A percentile compares a stretch with the other conserved stretches of the same genome.
These are phyloP conservation scores for Drosophila sp. DNA, from an alignment of 1,140 invertebrate genomes.

Conservation along the genomic window DNA sequence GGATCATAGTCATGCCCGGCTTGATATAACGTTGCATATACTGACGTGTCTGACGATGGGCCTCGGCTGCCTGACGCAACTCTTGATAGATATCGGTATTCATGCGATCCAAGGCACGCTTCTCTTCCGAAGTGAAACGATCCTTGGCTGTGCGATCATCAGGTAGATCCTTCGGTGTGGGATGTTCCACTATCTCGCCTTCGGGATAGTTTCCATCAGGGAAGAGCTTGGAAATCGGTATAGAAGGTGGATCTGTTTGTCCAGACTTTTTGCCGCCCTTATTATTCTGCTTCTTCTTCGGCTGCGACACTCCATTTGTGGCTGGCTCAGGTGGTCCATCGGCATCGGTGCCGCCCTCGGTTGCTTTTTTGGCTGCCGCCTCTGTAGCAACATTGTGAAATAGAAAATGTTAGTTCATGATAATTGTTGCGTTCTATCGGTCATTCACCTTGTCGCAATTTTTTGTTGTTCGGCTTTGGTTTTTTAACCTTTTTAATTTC, in stretches of 20 bases:
- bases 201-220: slow-evolving; percentile 91
- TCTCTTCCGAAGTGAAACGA: slow-evolving; percentile 95
- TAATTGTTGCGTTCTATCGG: slow-evolving; percentile 41
- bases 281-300: slow-evolving; percentile 89
- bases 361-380: slow-evolving; percentile 69
- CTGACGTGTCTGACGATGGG: slow-evolving; percentile 97
- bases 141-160: slow-evolving; percentile 94
- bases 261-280: slow-evolving; percentile 84
- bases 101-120: slow-evolving; percentile 90
- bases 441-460: slow-evolving; percentile 78
- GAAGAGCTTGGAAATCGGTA: slow-evolving; percentile 93
- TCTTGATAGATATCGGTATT: slow-evolving; percentile 97
- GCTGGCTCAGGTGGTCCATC: slow-evolving; percentile 83
- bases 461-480: slow-evolving; percentile 82
- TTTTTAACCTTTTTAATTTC: slow-evolving; percentile 80
- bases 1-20: slow-evolving; percentile 99
- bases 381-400: slow-evolving; percentile 46
- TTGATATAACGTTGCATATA: slow-evolving; percentile 96
- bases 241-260: slow-evolving; percentile 93
- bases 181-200: slow-evolving; percentile 92
- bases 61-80: slow-evolving; percentile 97
- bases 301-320: slow-evolving; percentile 79
- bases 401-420: slow-evolving; percentile 23
- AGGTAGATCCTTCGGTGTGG: slow-evolving; percentile 85
- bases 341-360: slow-evolving; percentile 71